These are phyloP conservation scores for Papilio polytes DNA, from an alignment of 1,140 invertebrate species.

Conservation along the genomic window DNA sequence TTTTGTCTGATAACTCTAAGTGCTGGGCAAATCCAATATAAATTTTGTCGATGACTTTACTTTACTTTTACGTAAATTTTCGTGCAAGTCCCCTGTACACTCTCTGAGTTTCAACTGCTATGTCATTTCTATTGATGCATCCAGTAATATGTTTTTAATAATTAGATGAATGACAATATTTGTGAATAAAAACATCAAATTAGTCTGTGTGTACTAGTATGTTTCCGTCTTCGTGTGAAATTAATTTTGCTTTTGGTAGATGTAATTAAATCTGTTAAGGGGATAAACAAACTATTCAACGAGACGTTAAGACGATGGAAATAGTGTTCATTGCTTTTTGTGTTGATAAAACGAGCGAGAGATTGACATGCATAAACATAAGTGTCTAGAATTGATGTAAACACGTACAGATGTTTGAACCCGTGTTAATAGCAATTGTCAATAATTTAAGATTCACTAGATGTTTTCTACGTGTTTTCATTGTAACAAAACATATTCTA, in stretches of 20 bases:
- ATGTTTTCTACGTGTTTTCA: neutral
- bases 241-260: neutral
- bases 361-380: constrained; percentile 18
- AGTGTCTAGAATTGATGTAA: neutral
- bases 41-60: no score
- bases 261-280: neutral
- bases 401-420: neutral
- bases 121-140: no score
- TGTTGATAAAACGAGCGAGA: neutral
- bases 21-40: no score
- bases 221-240: neutral
- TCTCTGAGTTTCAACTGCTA: no score
- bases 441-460: neutral
- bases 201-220: neutral
- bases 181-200: no score
- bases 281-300: neutral
- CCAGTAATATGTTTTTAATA: no score
- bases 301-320: neutral
- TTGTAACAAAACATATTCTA: neutral
- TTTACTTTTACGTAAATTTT: no score
- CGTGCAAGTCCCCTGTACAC: no score
- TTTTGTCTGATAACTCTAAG: no score
- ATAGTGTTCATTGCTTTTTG: neutral
- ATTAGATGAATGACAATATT: no score
- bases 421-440: neutral